A percentile compares a stretch with the other conserved stretches of the same genome.
These are phyloP conservation scores for Sebastes hubbsi DNA, from an alignment of 2,797 vertebrate species.

Conservation along the genomic window DNA sequence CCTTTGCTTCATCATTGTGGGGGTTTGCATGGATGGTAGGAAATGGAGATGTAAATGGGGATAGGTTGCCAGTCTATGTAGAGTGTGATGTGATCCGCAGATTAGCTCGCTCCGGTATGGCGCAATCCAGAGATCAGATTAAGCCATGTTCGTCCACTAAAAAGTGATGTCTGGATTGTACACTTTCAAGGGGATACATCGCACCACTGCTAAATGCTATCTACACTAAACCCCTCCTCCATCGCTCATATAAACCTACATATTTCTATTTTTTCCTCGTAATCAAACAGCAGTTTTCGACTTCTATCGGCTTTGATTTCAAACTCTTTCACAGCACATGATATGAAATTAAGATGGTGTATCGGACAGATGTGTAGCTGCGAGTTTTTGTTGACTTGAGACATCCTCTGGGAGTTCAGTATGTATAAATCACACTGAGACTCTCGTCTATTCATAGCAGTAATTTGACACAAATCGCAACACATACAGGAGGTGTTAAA, in stretches of 20 bases:
- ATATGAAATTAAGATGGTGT: not conserved
- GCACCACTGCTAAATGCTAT: not conserved
- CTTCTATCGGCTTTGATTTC: constrained; percentile 20
- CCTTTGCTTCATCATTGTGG: constrained; percentile 47
- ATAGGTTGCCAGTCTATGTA: constrained; percentile 42
- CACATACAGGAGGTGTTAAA: constrained; percentile 73
- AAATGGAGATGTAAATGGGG: constrained; percentile 67
- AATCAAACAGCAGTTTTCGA: not conserved
- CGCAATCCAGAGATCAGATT: constrained; percentile 56
- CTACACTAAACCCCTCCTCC: not conserved
- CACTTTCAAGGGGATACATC: constrained; percentile 21
- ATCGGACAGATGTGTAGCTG: constrained; percentile 21
- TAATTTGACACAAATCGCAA: constrained; percentile 69
- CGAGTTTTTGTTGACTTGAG: constrained; percentile 48
- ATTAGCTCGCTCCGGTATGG: constrained; percentile 55
- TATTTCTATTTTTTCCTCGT: not conserved
- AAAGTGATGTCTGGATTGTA: constrained; percentile 26
- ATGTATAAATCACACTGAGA: not conserved
- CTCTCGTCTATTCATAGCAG: constrained; percentile 58
- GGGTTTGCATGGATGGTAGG: constrained; percentile 60
- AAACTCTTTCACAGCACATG: not conserved
- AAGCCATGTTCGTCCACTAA: constrained; percentile 22
- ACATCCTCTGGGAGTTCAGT: constrained; percentile 11
- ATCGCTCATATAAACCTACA: not conserved
- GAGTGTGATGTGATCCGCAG: constrained; percentile 65